Evolutionary conservation across 2,113 vertebrate genomes (phyloP).

Genomic region (Chrysochloris asiatica): DNA sequence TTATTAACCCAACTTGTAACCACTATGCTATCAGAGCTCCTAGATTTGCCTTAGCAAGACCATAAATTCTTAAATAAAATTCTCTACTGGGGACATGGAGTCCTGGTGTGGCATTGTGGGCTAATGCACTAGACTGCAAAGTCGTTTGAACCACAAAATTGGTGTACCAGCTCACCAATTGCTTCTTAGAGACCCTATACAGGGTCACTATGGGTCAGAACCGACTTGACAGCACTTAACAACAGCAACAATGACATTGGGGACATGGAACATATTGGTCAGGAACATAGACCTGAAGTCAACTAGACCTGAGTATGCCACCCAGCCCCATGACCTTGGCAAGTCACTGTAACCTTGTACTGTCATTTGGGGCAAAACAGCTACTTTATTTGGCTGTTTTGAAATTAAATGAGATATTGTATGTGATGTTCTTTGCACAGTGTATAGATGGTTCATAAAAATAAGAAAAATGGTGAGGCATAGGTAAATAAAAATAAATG

Average conservation of each 20-base stretch:
- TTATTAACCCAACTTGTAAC: too few relatives aligned
- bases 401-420: constrained; percentile 7
- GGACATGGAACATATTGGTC: background rate
- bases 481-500: constrained; percentile 1
- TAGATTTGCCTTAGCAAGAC: too few relatives aligned
- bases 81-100: too few relatives aligned
- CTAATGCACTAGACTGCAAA: too few relatives aligned
- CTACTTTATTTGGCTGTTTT: background rate
- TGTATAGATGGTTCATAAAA: constrained; percentile 8
- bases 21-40: too few relatives aligned
- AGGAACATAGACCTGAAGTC: background rate
- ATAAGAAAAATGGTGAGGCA: constrained; percentile 9
- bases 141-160: too few relatives aligned
- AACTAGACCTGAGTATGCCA: background rate
- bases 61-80: background rate
- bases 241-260: too few relatives aligned
- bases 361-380: background rate
- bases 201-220: too few relatives aligned
- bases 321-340: background rate
- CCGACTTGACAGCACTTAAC: too few relatives aligned
- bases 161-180: too few relatives aligned
- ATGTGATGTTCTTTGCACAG: background rate
- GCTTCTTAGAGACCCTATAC: too few relatives aligned
- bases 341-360: background rate
- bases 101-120: too few relatives aligned